Conservation (phyloP, 2,113 vertebrate species). For the Charina bottae region DNA sequence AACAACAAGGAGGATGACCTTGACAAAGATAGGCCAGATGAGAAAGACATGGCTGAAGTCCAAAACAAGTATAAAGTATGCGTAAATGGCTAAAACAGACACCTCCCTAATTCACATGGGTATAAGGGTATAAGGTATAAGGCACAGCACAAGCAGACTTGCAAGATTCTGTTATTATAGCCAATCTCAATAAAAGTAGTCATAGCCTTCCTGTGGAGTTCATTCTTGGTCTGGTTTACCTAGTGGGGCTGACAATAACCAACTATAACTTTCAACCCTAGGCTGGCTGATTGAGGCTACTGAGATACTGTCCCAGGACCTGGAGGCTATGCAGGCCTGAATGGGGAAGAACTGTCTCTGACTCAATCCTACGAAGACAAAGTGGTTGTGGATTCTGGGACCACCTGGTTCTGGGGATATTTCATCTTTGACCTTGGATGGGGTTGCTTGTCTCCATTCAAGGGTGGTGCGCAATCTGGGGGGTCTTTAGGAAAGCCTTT, state of each 20-base stretch:
- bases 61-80: neutral
- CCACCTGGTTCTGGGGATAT: neutral
- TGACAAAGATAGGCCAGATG: neutral
- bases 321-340: neutral
- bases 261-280: neutral
- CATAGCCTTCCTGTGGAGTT: neutral
- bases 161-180: neutral
- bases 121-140: too few species aligned
- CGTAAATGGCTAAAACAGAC: neutral
- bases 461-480: neutral
- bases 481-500: neutral
- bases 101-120: too few species aligned
- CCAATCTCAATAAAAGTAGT: neutral
- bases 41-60: neutral
- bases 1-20: neutral
- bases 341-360: neutral
- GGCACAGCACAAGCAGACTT: neutral
- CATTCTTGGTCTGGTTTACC: neutral
- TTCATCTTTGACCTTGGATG: neutral
- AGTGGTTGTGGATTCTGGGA: neutral
- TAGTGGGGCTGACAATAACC: neutral
- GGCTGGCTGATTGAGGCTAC: neutral
- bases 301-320: neutral
- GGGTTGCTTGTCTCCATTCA: neutral
- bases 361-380: neutral